Base-by-base conservation (phyloP, 1,140 invertebrate genomes). In the Conopomorpha cramerella region DNA sequence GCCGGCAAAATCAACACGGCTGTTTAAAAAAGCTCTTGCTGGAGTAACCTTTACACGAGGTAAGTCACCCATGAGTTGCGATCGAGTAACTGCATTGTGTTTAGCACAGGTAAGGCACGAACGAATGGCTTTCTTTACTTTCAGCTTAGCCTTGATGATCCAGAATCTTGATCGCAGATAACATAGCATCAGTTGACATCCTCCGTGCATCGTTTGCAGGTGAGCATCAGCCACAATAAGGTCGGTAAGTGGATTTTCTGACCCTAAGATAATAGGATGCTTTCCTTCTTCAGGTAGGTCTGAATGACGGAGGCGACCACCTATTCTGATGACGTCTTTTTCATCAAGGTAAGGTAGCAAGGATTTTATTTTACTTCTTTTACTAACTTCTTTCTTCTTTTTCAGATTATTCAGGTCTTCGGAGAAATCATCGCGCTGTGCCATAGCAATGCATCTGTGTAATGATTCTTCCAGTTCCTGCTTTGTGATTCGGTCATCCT, bases 381-480 rank as follows among this genome's bases (percentile, higher is more conserved):
- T 26, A 10, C 3, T 18, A 29, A 33, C 11, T 29, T 16, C 4
- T 31, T 36, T 19, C 16, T 12, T 16, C 2, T 13, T 34, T 34
- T n/a, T n/a, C n/a, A n/a, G n/a, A n/a, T n/a, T n/a, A n/a, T n/a
- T n/a, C n/a, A n/a, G n/a, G n/a, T n/a, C n/a, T n/a, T n/a, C n/a
- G n/a, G n/a, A n/a, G n/a, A n/a, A n/a, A n/a, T n/a, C n/a, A n/a
- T n/a, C n/a, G n/a, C n/a, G n/a, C n/a, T n/a, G n/a, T n/a, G n/a
- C n/a, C n/a, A n/a, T n/a, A n/a, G n/a, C 23, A 12, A 30, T 18
- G 15, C 29, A 34, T 2, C 8, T 16, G 13, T 12, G 13, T 30
- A 1, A 8, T 17, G 11, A 8, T 10, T 26, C 30, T 11, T 29
- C 80, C 77, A 82, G 7, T 59, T n/a, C n/a, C n/a, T n/a, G n/a